Base-by-base conservation (phyloP, 1,140 invertebrate species). In the Armadillidium nasatum region DNA sequence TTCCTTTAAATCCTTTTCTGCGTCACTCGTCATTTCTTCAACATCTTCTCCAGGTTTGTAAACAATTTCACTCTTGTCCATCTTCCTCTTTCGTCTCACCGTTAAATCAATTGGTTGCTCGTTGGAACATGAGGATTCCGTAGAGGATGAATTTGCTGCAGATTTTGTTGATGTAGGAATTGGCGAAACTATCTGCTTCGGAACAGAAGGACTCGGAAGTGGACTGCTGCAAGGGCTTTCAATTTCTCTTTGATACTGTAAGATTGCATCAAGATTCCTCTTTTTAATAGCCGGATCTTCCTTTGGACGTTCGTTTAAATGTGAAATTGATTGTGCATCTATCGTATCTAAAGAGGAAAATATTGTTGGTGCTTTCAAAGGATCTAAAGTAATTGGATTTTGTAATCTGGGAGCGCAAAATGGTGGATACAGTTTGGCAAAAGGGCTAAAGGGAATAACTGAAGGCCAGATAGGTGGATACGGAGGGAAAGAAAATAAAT, bases 41-140 rank as follows among this genome's bases (percentile, higher is more conserved):
- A 75, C 44, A 13, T 75, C 74, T 45, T 78, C 73, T 15, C 75
- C 44, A 7, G 79, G 79, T 19, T 80, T 69, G 67, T 80, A 80
- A 21, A 76, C 69, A 50, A 80, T 80, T 22, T 80, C 79, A 44
- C 77, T 78, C 79, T 80, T 80, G 66, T 78, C 79, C 79, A 80
- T 80, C 44, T 80, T 80, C 21, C 79, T 72, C 73, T 80, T 80
- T 33, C 79, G 67, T n/a, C 79, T 73, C 43, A 80, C 79, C 23
- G 79, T 80, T 66, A 80, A 74, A 46, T 80, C 79, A 54, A 80
- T 80, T 21, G 79, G 79, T 71, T 80, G 79, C 45, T 80, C 79
- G 46, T 78, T 75, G 7, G 66, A n/a, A 10, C 74, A 23, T 11
- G 76, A n/a, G 0, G 70, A 46, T 13, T 68, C 75, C 11, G 60